These are phyloP conservation scores for Myiothlypis coronata DNA, from an alignment of 2,797 vertebrate genomes.

Conservation along the genomic window DNA sequence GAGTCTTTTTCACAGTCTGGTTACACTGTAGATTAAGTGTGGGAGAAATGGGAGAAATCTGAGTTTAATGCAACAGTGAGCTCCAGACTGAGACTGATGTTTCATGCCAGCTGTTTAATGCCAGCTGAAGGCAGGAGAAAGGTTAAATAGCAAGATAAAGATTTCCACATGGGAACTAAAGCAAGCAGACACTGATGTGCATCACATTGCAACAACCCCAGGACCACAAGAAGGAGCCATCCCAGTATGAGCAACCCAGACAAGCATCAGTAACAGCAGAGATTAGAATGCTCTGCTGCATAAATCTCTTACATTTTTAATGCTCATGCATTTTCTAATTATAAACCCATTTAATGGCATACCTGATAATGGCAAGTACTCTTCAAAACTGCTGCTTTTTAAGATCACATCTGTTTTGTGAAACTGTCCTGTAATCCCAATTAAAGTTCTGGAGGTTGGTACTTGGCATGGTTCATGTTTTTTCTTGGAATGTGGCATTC, in stretches of 20 bases:
- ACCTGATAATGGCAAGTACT: not conserved
- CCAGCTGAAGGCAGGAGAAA: not conserved
- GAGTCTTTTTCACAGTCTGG: fast-evolving
- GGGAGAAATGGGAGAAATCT: not conserved
- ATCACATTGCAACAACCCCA: not conserved
- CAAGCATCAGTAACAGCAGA: not conserved
- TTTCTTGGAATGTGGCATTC: not conserved
- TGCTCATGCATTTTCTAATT: not conserved
- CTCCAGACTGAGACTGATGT: not conserved
- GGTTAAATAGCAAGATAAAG: not conserved
- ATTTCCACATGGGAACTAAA: not conserved
- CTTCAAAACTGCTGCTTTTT: not conserved
- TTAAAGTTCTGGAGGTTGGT: not conserved
- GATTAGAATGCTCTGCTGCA: not conserved
- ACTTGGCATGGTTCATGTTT: fast-evolving
- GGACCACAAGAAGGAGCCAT: not conserved
- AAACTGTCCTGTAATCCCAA: not conserved
- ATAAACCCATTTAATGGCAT: not conserved
- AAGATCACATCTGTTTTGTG: not conserved
- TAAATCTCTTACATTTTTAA: not conserved
- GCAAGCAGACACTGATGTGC: not conserved
- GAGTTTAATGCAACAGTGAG: not conserved
- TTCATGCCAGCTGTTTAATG: not conserved
- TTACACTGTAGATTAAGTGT: not conserved
- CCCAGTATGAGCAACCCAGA: not conserved